Evolutionary conservation across 2,113 vertebrate genomes (phyloP).

Genomic region (Callospermophilus lateralis): DNA sequence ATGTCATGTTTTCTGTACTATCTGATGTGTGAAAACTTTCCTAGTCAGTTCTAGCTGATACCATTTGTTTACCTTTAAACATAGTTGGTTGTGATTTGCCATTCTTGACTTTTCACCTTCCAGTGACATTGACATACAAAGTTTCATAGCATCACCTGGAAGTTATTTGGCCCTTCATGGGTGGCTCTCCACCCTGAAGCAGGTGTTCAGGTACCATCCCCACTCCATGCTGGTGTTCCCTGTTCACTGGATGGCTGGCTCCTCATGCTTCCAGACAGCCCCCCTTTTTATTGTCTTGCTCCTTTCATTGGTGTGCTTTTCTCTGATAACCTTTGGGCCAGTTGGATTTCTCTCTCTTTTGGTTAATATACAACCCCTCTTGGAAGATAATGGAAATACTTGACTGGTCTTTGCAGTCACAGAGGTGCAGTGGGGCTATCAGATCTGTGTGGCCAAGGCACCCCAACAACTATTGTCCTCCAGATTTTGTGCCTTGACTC

Average conservation of each 20-base stretch:
- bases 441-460: background rate
- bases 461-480: background rate
- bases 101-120: background rate
- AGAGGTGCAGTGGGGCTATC: background rate
- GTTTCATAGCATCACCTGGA: background rate
- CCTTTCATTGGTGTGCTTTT: background rate
- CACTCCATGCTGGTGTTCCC: background rate
- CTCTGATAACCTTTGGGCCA: background rate
- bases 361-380: background rate
- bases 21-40: background rate
- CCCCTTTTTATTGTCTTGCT: background rate
- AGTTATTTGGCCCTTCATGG: background rate
- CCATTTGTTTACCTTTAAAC: background rate
- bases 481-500: background rate
- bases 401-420: background rate
- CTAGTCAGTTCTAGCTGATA: background rate
- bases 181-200: background rate
- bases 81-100: background rate
- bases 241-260: background rate
- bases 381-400: background rate
- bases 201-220: background rate
- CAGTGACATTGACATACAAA: background rate
- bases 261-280: background rate
- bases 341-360: background rate
- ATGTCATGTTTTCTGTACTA: background rate